Percentiles rank a stretch among this genome's conserved stretches.
Evolutionary conservation across 2,888 invertebrate species (phyloP).

Genomic region (Pilophorus perplexus): DNA sequence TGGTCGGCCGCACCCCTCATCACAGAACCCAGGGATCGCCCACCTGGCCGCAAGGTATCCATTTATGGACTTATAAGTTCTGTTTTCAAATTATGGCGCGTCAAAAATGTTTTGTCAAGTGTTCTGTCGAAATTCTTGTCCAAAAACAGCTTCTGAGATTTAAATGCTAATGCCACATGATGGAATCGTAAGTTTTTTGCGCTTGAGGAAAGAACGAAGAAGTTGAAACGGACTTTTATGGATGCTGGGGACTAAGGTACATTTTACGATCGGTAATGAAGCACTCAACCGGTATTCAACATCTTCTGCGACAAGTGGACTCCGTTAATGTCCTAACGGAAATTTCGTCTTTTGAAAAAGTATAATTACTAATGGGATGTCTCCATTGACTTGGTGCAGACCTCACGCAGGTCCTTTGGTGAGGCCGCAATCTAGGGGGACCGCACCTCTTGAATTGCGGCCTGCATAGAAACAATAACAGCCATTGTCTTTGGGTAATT

Average conservation of each 20-base stretch:
- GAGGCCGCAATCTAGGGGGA: neutral
- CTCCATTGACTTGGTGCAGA: too few relatives aligned
- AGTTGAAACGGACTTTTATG: too few relatives aligned
- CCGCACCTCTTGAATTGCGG: slow-evolving; percentile 13
- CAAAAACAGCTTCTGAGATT: neutral
- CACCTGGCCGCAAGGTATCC: slow-evolving; percentile 45
- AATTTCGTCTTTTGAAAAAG: neutral
- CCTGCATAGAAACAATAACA: slow-evolving; percentile 9
- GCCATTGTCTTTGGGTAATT: slow-evolving; percentile 7
- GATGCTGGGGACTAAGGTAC: too few relatives aligned
- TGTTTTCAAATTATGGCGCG: neutral
- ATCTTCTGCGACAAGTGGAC: too few relatives aligned
- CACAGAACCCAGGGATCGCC: slow-evolving; percentile 51
- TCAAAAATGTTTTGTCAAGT: too few relatives aligned
- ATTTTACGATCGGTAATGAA: too few relatives aligned
- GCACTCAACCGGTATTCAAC: too few relatives aligned
- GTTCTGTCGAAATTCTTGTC: neutral
- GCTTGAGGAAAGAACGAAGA: too few relatives aligned
- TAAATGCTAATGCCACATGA: neutral
- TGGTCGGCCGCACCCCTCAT: slow-evolving; percentile 83
- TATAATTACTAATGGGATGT: too few relatives aligned
- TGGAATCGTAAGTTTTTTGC: too few relatives aligned
- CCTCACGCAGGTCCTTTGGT: neutral
- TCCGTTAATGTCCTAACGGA: slow-evolving; percentile 2
- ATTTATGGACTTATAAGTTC: neutral